Evolutionary conservation across 2,797 vertebrate genomes (phyloP).

Genomic region (Astyanax mexicanus): DNA sequence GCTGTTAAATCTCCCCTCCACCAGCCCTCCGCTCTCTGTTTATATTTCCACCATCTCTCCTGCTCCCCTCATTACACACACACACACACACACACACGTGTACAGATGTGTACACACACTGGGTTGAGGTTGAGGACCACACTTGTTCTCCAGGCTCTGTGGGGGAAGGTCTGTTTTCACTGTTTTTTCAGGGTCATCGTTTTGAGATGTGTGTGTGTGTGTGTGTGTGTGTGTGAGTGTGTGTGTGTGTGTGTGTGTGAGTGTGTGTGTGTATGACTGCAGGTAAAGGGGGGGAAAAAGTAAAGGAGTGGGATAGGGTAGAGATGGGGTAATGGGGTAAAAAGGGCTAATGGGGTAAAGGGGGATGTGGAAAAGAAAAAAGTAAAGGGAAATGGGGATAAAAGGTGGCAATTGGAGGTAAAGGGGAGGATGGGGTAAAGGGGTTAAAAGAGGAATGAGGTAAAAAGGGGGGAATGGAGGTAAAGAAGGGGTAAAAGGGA

Average conservation of each 20-base stretch:
- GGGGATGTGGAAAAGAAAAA: too few species aligned
- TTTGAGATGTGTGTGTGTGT: conserved; percentile 45
- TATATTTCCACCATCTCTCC: conserved; percentile 75
- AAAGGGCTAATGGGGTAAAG: too few species aligned
- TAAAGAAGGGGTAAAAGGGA: too few species aligned
- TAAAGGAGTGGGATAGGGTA: too few species aligned
- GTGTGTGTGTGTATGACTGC: conserved; percentile 52
- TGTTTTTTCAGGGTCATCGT: conserved; percentile 65
- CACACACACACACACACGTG: too few species aligned
- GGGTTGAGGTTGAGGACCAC: conserved; percentile 45
- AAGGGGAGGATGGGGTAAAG: too few species aligned
- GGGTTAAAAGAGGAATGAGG: too few species aligned
- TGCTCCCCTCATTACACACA: conserved; percentile 41
- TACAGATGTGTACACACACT: too few species aligned
- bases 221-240: conserved; percentile 49
- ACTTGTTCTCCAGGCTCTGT: conserved; percentile 38
- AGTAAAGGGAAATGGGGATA: too few species aligned
- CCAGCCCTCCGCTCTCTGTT: conserved; percentile 71
- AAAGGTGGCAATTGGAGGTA: too few species aligned
- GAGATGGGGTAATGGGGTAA: too few species aligned
- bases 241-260: conserved; percentile 49
- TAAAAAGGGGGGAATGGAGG: too few species aligned
- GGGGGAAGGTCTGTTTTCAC: conserved; percentile 51
- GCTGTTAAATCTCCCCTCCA: conserved; percentile 76
- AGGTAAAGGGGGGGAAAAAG: conserved; percentile 41